These are phyloP conservation scores for Coreoperca whiteheadi DNA, from an alignment of 2,113 vertebrate species.

Conservation along the genomic window DNA sequence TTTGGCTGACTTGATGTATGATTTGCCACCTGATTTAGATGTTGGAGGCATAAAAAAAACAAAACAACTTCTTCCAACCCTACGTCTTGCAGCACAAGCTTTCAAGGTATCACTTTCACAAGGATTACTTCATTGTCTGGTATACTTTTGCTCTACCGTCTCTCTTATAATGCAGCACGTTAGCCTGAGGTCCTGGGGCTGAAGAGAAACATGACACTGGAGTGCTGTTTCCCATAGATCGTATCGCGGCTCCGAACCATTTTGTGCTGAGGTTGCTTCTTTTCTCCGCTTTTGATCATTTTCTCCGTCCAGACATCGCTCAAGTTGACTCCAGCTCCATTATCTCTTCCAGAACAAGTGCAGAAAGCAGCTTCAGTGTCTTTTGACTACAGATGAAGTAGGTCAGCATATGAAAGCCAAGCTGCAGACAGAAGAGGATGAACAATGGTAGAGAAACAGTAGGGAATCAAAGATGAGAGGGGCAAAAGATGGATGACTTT, in stretches of 20 bases:
- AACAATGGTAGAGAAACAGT: constrained; percentile 53
- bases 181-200: constrained; percentile 28
- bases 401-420: constrained; percentile 69
- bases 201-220: constrained; percentile 53
- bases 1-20: background rate
- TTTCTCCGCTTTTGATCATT: constrained; percentile 54
- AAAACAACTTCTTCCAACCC: background rate
- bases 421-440: constrained; percentile 45
- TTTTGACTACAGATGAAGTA: constrained; percentile 66
- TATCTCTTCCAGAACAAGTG: constrained; percentile 47
- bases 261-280: constrained; percentile 55
- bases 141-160: background rate
- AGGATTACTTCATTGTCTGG: constrained; percentile 55
- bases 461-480: constrained; percentile 17
- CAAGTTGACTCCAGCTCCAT: constrained; percentile 47
- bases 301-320: constrained; percentile 18
- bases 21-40: background rate
- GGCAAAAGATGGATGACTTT: constrained; percentile 21
- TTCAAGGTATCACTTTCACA: constrained; percentile 47
- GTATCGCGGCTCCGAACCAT: constrained; percentile 28
- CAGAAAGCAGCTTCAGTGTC: constrained; percentile 41
- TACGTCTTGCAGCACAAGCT: constrained; percentile 6
- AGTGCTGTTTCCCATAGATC: constrained; percentile 49
- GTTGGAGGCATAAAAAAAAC: background rate
- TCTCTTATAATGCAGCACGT: constrained; percentile 36